Evolutionary conservation across 2,797 vertebrate species (phyloP).

Genomic region (Gallinago nigripennis): DNA sequence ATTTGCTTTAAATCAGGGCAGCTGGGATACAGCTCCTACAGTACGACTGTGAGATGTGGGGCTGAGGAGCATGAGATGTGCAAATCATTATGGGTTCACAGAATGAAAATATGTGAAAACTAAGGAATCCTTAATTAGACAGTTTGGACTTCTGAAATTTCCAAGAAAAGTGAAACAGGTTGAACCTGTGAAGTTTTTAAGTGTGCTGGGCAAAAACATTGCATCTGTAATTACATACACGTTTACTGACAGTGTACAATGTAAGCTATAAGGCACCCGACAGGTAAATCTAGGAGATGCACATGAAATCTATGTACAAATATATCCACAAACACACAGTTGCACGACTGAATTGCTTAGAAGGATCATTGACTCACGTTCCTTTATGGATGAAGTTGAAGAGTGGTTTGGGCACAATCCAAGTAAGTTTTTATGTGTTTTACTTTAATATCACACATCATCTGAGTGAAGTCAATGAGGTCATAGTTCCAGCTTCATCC

Average conservation of each 20-base stretch:
- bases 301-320: neutral
- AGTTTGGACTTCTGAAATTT: neutral
- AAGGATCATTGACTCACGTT: neutral
- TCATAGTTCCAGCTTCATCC: neutral
- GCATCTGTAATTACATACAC: neutral
- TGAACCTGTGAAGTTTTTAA: neutral
- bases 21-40: neutral
- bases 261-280: neutral
- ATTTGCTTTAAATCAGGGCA: neutral
- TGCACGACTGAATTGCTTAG: neutral
- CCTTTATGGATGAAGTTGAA: neutral
- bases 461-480: neutral
- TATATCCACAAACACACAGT: neutral
- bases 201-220: neutral
- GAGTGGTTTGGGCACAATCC: neutral
- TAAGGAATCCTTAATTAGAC: neutral
- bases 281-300: neutral
- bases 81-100: neutral
- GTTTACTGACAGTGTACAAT: neutral
- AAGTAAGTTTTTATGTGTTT: neutral
- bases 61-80: neutral
- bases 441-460: neutral
- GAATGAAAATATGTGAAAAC: neutral
- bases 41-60: neutral
- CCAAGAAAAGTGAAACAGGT: neutral